Base-by-base conservation (phyloP, 2,888 invertebrate genomes). In the Dexiosoma caninum region DNA sequence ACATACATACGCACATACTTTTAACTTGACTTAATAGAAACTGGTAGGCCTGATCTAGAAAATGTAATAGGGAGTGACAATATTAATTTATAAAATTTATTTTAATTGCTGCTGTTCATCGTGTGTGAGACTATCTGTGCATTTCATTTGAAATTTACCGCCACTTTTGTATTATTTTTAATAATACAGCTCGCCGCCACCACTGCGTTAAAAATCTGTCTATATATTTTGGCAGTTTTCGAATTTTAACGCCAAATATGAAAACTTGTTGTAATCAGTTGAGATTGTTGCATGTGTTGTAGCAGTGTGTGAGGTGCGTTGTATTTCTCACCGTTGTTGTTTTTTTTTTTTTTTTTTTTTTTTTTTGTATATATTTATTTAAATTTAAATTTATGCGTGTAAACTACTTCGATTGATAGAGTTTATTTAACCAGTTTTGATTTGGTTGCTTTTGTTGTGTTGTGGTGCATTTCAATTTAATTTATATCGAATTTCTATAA, bases 51-150 rank as follows among this genome's bases (percentile, higher is more conserved):
- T 57, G 74, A 19, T 66, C 64, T 64, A 74, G 27, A 64, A 72
- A n/a, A 72, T 30, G 9, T 67, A 72, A 79, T 72, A 55, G 85
- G 85, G 86, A 88, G 86, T 87, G 87, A 86, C 85, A 86, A 83
- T 86, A 88, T 88, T 85, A 88, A 87, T 88, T 85, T 84, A 86
- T 85, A 85, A 85, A 87, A 88, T 87, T 86, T 87, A 86, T 85
- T 87, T 87, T 87, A 87, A 88, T 87, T 84, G 83, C 84, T 83
- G 76, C 78, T 77, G 76, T 77, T 35, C 21, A 70, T 70, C 49
- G 32, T 27, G 21, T 14, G 6, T 21, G 23, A 46, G n/a, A 12
- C 12, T 37, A 12, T 2, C 42, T 60, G 27, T 78, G 42, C 62
- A 60, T 79, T 66, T 75, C 69, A 77, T 83, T 83, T 83, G 82